Evolutionary conservation across 2,113 vertebrate species (phyloP), one percentile per base, ranked within the genome.

Genomic region (Rutilus rutilus): DNA sequence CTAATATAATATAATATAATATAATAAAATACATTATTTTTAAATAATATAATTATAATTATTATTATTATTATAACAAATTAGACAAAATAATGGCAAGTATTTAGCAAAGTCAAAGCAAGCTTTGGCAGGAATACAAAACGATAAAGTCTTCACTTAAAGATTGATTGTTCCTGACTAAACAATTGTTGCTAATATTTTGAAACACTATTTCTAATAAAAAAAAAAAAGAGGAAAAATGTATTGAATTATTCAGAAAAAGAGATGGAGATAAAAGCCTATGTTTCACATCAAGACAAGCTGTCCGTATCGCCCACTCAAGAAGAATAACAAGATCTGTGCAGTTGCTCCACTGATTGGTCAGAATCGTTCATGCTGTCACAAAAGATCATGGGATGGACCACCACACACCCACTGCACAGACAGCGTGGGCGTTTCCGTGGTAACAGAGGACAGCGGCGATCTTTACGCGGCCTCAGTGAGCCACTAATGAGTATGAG

Each of bases 371-470:
- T 65, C 71, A 64, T 69, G 85, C 79, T 86, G 85, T 82, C 79
- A 86, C 79, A 69, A 76, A 82, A 71, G 71, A 86, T 83, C 79
- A 77, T 64, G 59, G 85, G 79, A 86, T 83, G 79, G 85, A 83
- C 60, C 85, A 54, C 89, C 83, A 88, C 86, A 90, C 91, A 85
- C 92, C 91, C 90, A 90, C 90, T 52, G 60, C 73, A 19, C 83
- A 89, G 87, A 89, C 78, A 82, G 78, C 76, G 86, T 87, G 90
- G 85, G 75, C 74, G 81, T 86, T 86, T 76, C 85, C 79, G 62
- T 76, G 85, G 85, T 77, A 83, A 86, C 85, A 65, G 45, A 90
- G 81, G 78, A 86, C 33, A 77, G 79, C 73, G 5, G 71, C 64
- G 33, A 86, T 76, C 59, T 77, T 76, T 39, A n/a, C 78, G 12